Evolutionary conservation across 1,140 invertebrate species (phyloP).

Genomic region (Parasteatoda tepidariorum): DNA sequence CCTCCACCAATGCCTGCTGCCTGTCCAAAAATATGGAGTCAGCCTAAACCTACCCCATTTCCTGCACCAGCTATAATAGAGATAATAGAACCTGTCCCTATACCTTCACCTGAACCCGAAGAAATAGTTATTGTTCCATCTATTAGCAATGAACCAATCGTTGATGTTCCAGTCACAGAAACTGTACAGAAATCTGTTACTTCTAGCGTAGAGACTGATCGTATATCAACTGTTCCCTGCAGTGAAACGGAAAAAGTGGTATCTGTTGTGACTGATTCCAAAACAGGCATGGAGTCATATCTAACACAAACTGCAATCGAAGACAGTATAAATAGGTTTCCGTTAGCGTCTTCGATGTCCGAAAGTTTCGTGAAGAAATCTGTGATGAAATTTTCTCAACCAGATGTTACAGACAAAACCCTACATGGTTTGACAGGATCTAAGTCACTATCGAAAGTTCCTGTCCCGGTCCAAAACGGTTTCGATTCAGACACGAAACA

Average conservation of each 20-base stretch:
- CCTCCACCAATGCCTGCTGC: conserved; percentile 36
- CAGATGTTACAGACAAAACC: neutral
- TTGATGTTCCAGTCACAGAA: too few relatives aligned
- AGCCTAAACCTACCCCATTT: conserved; percentile 22
- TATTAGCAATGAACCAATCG: too few relatives aligned
- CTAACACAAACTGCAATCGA: neutral
- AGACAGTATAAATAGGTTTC: neutral
- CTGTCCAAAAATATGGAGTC: conserved; percentile 40
- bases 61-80: conserved; percentile 24
- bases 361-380: conserved; percentile 49
- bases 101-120: conserved; percentile 34
- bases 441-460: neutral
- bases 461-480: conserved; percentile 35
- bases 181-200: too few relatives aligned
- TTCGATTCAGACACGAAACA: neutral
- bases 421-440: neutral
- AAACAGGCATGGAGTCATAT: neutral
- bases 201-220: too few relatives aligned
- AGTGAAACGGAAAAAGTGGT: neutral
- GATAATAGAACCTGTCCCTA: conserved; percentile 23
- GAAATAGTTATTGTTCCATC: neutral
- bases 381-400: conserved; percentile 43
- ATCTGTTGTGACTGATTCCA: neutral
- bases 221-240: too few relatives aligned
- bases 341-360: conserved; percentile 8